Evolutionary conservation across 92 coral and sea anemone species (phyloP), one percentile per base, ranked within the genome.

Genomic region (Diadumene lineata): DNA sequence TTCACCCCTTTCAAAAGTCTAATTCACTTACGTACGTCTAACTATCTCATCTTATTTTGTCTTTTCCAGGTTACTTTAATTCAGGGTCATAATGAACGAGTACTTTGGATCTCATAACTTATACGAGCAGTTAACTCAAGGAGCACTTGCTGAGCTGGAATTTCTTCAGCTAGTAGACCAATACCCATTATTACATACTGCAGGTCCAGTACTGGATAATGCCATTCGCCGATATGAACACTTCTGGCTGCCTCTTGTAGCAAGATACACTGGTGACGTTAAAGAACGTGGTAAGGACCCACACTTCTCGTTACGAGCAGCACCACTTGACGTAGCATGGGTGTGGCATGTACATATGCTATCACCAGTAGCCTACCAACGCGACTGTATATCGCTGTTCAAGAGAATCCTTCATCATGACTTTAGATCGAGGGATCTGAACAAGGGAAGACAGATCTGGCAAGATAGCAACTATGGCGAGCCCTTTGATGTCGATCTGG

Each of bases 281-380:
- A 48, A 64, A 31, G 80, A 74, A 31, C 51, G 24, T 6, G n/a
- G n/a, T n/a, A n/a, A n/a, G n/a, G 62, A 64, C n/a, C n/a, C n/a
- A n/a, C n/a, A n/a, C 23, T 4, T 60, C 73, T 63, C 79, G 26
- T 69, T 77, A 9, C 63, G 81, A 11, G 71, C 89, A 32, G 93
- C 93, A 51, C 92, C 92, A n/a, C 26, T 87, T 31, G 92, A 87
- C 75, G 85, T 87, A n/a, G 89, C 92, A 1, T 87, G 92, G 92
- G 86, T 87, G 19, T 87, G 92, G 92, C 82, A 87, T 33, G 74
- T 79, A 11, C 92, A 87, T 56, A 79, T 87, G 92, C 74, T 87
- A 17, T 46, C 88, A 46, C 92, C 92, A 15, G 31, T 55, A 11
- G 64, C 75, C 29, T 88, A 88, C 55, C 79, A 75, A 26, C 86